phyloP scores from a whole-genome alignment of 2,113 vertebrate genomes.

The Polypterus bichir region DNA sequence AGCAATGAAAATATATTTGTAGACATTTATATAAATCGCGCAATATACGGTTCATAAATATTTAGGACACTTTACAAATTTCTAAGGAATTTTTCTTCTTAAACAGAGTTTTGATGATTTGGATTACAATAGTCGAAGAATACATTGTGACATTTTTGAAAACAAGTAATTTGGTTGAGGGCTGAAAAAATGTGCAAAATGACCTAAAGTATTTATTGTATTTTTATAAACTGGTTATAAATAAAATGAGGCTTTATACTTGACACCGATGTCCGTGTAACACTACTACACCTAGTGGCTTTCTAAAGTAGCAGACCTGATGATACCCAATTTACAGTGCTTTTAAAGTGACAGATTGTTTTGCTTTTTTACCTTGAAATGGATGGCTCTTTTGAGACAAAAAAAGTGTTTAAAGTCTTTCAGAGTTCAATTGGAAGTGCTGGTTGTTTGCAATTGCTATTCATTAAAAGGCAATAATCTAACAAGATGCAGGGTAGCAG shows the following conservation, averaged over 20 bases:
- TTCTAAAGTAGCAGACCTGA: constrained; percentile 2
- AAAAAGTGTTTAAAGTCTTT: no score
- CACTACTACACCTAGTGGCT: constrained; percentile 33
- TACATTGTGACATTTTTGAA: neutral
- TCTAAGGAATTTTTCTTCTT: no score
- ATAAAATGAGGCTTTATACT: neutral
- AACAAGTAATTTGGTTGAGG: fast-evolving
- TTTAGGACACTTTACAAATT: no score
- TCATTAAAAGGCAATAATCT: no score
- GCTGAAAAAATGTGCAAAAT: neutral
- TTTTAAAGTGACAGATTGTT: constrained; percentile 9
- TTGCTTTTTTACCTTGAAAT: constrained; percentile 15
- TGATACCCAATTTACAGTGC: constrained; percentile 12
- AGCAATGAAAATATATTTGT: no score
- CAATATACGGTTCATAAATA: no score
- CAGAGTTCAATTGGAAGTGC: no score
- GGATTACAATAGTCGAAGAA: neutral
- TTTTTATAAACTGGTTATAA: constrained; percentile 1
- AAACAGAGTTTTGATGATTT: neutral
- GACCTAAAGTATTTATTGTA: constrained; percentile 20
- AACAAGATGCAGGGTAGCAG: no score
- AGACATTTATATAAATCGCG: no score
- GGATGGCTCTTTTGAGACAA: no score
- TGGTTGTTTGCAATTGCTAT: no score
- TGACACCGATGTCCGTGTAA: constrained; percentile 12